Evolutionary conservation across 2,888 invertebrate species (phyloP).

Genomic region (Sarcophaga variegata): DNA sequence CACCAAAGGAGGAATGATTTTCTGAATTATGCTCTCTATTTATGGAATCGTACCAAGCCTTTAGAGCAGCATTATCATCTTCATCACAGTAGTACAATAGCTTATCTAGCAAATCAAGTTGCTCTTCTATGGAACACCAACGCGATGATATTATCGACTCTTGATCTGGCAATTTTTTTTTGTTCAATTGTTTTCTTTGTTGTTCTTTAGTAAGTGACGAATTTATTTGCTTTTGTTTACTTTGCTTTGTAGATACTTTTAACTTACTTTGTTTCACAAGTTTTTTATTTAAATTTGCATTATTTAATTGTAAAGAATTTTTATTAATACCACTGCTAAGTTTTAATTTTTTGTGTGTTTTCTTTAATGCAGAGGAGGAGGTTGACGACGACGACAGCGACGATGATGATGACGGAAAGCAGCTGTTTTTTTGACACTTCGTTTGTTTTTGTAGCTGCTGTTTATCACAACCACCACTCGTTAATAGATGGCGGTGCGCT

Average conservation of each 20-base stretch:
- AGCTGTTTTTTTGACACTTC: conserved; percentile 64
- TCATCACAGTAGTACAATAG: conserved; percentile 80
- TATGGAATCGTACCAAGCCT: conserved; percentile 59
- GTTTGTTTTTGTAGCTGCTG: conserved; percentile 57
- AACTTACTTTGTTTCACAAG: conserved; percentile 62
- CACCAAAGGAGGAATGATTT: conserved; percentile 33
- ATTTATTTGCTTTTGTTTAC: conserved; percentile 51
- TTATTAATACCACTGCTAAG: conserved; percentile 69
- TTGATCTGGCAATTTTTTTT: conserved; percentile 57
- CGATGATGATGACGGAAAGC: conserved; percentile 58
- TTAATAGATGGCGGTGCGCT: conserved; percentile 81
- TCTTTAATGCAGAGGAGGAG: conserved; percentile 56
- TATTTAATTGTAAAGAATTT: conserved; percentile 71
- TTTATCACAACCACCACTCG: conserved; percentile 78
- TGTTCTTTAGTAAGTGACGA: conserved; percentile 29
- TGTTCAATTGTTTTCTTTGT: conserved; percentile 46
- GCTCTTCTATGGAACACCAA: conserved; percentile 80
- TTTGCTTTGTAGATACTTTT: conserved; percentile 69
- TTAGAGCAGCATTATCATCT: conserved; percentile 71
- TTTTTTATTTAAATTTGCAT: conserved; percentile 49
- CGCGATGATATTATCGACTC: conserved; percentile 79
- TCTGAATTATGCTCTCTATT: conserved; percentile 39
- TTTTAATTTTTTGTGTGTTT: conserved; percentile 66
- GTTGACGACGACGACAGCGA: conserved; percentile 39
- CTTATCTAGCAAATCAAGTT: conserved; percentile 78